Evolutionary conservation across 1,140 invertebrate genomes (phyloP).

Genomic region (Lucilia sericata): DNA sequence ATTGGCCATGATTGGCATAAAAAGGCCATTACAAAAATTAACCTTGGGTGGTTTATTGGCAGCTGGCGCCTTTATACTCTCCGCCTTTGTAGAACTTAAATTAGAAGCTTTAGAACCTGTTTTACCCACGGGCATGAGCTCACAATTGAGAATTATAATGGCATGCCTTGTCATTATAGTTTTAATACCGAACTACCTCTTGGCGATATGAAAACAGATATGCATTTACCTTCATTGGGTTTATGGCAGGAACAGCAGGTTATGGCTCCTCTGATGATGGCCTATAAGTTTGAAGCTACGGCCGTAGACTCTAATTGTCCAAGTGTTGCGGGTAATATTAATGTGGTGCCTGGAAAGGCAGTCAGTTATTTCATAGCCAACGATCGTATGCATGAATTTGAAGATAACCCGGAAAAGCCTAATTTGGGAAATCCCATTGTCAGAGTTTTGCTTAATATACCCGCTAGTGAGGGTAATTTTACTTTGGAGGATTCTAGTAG

Average conservation of each 20-base stretch:
- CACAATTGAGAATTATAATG: constrained; percentile 82
- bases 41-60: constrained; percentile 87
- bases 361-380: constrained; percentile 67
- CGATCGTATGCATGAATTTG: constrained; percentile 52
- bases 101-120: constrained; percentile 78
- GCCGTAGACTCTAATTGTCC: constrained; percentile 48
- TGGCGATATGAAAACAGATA: background rate
- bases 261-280: constrained; percentile 30
- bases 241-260: constrained; percentile 54
- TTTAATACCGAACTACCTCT: constrained; percentile 48
- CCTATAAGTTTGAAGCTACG: constrained; percentile 50
- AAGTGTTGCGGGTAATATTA: constrained; percentile 49
- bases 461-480: constrained; percentile 44
- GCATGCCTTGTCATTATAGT: constrained; percentile 68
- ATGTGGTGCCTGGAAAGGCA: constrained; percentile 60
- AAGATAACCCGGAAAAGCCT: constrained; percentile 53
- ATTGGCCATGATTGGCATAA: constrained; percentile 68
- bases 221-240: constrained; percentile 41
- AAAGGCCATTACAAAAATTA: constrained; percentile 80
- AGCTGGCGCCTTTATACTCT: constrained; percentile 84
- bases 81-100: constrained; percentile 85
- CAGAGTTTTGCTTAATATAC: constrained; percentile 56
- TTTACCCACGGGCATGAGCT: constrained; percentile 70
- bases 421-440: constrained; percentile 48
- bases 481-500: constrained; percentile 39